Base-by-base conservation (phyloP, 2,888 invertebrate species). In the Archips crataeganus region DNA sequence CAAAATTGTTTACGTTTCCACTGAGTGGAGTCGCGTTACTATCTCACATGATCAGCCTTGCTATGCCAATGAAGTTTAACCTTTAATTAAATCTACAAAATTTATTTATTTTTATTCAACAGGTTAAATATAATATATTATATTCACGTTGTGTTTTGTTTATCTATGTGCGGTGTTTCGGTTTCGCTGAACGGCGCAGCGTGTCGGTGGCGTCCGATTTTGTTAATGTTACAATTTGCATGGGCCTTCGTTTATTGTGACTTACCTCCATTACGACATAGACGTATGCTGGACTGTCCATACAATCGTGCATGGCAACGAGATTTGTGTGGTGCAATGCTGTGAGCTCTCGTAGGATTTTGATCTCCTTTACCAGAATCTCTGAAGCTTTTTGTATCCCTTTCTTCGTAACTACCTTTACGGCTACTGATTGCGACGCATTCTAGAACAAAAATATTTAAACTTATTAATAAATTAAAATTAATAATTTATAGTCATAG, bases 181-280 rank as follows among this genome's bases (percentile, higher is more conserved):
- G 9, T 23, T 54, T 54, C 9, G 10, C 23, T 23, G 6, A 54
- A 49, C 1, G 51, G 51, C 51, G 51, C 51, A 23, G 23, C 15
- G 4, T 23, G 15, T 8, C n/a, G 51, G 51, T 9, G 15, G 47
- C 47, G 47, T 49, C 10, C 11, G 6, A 6, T 9, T 54, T 54
- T 51, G 51, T 54, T 23, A 54, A 23, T 54, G 15, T 54, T 54
- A 54, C 23, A 23, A 54, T 23, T 15, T 54, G n/a, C 32, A 10
- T 23, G 32, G 51, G 51, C 51, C 51, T 54, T 23, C 23, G 23
- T 54, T 54, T 54, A 54, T 54, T 57, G 57, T 32, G n/a, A 65
- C 97, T 96, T 91, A 98, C 98, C 97, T 99, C 99, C 99, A 99
- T 99, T 83, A 99, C 99, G 84, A 99, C 96, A 95, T 97, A 99